Evolutionary conservation across 1,140 invertebrate species (phyloP).

Genomic region (Drosophila ogumai): DNA sequence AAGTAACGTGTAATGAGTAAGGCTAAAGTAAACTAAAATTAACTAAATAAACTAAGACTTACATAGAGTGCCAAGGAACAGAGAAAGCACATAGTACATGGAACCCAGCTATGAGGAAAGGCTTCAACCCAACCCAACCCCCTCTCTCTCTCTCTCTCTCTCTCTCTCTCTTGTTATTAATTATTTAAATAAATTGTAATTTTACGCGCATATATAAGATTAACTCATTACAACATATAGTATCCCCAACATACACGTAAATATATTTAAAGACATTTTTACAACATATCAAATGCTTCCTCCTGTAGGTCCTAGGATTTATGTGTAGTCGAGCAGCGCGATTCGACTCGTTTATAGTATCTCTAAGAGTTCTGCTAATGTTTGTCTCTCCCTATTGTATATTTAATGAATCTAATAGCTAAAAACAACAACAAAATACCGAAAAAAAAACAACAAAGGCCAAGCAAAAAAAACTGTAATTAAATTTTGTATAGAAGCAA

Average conservation of each 20-base stretch:
- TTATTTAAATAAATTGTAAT: slow-evolving; percentile 78
- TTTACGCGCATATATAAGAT: slow-evolving; percentile 41
- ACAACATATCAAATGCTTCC: slow-evolving; percentile 85
- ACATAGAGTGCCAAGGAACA: slow-evolving; percentile 75
- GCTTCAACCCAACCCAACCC: slow-evolving; percentile 45
- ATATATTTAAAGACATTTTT: slow-evolving; percentile 70
- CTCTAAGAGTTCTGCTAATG: slow-evolving; percentile 65
- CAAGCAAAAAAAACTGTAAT: slow-evolving; percentile 60
- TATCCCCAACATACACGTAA: slow-evolving; percentile 28
- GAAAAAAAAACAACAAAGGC: slow-evolving; percentile 1
- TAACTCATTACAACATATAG: slow-evolving; percentile 25
- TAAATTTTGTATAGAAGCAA: slow-evolving; percentile 71
- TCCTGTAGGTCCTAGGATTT: slow-evolving; percentile 65
- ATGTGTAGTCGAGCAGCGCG: slow-evolving; percentile 27
- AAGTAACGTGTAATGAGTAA: slow-evolving; percentile 1
- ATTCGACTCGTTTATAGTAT: slow-evolving; percentile 37
- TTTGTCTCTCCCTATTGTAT: slow-evolving; percentile 41
- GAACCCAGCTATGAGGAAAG: slow-evolving; percentile 36
- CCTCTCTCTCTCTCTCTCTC: not conserved
- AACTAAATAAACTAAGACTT: slow-evolving; percentile 73
- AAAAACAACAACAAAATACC: slow-evolving; percentile 13
- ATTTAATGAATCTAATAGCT: slow-evolving; percentile 61
- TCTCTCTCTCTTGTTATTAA: slow-evolving; percentile 68
- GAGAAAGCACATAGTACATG: not conserved
- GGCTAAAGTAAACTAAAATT: slow-evolving; percentile 26